Evolutionary conservation across 2,113 vertebrate species (phyloP).

Genomic region (Larimichthys crocea): DNA sequence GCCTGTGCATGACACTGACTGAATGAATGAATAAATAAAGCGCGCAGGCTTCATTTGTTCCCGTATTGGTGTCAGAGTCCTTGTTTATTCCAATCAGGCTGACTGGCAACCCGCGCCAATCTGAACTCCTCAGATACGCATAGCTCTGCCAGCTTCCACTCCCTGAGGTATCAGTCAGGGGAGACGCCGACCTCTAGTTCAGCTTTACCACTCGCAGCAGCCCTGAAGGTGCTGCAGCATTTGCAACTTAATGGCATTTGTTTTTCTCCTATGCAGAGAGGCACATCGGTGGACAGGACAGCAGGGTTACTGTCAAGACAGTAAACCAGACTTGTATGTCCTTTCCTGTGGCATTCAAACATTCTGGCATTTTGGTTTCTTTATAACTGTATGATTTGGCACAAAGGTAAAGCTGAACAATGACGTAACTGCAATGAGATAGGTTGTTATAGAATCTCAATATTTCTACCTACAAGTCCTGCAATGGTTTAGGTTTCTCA

Average conservation of each 20-base stretch:
- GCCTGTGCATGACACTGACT: conserved; percentile 15
- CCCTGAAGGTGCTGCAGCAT: background rate
- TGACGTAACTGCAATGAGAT: no score
- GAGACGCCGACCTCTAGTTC: background rate
- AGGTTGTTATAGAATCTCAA: no score
- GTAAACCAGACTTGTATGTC: background rate
- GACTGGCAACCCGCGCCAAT: conserved; percentile 11
- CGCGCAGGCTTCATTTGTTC: background rate
- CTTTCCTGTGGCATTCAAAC: background rate
- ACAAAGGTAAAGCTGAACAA: no score
- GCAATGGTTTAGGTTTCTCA: background rate
- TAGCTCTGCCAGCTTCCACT: conserved; percentile 11
- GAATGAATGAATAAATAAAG: conserved; percentile 52
- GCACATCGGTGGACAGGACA: background rate
- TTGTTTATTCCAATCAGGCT: conserved; percentile 50
- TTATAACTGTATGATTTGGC: background rate
- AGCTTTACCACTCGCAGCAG: background rate
- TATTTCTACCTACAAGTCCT: no score
- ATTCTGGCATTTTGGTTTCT: background rate
- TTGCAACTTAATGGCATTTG: conserved; percentile 9
- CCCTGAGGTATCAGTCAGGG: conserved; percentile 3
- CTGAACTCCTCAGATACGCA: conserved; percentile 6
- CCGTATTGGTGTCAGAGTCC: conserved; percentile 16
- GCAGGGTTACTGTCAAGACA: background rate
- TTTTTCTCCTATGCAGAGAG: conserved; percentile 17